These are phyloP conservation scores for Betta splendens DNA, from an alignment of 2,797 vertebrate species.

Conservation along the genomic window DNA sequence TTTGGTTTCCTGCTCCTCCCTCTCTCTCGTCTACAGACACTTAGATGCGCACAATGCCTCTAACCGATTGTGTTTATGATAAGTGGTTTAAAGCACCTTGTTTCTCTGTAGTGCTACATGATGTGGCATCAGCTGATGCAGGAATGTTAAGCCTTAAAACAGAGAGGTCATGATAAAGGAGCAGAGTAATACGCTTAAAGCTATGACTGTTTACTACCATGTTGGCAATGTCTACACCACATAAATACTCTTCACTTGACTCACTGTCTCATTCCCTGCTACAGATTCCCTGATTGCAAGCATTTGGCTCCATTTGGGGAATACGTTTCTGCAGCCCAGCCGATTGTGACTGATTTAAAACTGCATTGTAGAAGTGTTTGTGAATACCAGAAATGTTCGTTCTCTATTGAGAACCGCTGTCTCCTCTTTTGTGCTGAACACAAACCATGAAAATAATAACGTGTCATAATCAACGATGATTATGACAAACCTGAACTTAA, in stretches of 20 bases:
- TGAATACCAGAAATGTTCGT: slow-evolving; percentile 14
- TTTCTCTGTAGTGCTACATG: slow-evolving; percentile 44
- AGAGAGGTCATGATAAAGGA: slow-evolving; percentile 30
- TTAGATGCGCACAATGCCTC: slow-evolving; percentile 2
- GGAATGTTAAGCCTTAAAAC: slow-evolving; percentile 43
- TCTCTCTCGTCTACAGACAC: slow-evolving; percentile 12
- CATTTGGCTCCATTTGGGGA: slow-evolving; percentile 34
- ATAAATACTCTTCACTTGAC: slow-evolving; percentile 12
- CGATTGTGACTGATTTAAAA: slow-evolving; percentile 14
- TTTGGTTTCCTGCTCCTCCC: slow-evolving; percentile 14
- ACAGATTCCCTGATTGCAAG: neutral
- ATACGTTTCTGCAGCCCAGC: slow-evolving; percentile 8
- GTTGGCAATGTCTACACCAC: slow-evolving; percentile 2
- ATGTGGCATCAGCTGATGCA: slow-evolving; percentile 26
- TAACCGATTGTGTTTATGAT: slow-evolving; percentile 35
- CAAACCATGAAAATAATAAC: neutral
- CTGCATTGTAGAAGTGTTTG: neutral
- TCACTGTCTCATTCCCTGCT: neutral
- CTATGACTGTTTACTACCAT: slow-evolving; percentile 13
- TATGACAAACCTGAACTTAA: neutral
- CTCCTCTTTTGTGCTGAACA: neutral
- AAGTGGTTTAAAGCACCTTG: slow-evolving; percentile 38
- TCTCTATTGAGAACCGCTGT: neutral
- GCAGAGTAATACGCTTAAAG: slow-evolving; percentile 4
- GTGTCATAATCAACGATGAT: neutral